phyloP scores from a whole-genome alignment of 2,797 vertebrate genomes.

The Scleropages formosus region DNA sequence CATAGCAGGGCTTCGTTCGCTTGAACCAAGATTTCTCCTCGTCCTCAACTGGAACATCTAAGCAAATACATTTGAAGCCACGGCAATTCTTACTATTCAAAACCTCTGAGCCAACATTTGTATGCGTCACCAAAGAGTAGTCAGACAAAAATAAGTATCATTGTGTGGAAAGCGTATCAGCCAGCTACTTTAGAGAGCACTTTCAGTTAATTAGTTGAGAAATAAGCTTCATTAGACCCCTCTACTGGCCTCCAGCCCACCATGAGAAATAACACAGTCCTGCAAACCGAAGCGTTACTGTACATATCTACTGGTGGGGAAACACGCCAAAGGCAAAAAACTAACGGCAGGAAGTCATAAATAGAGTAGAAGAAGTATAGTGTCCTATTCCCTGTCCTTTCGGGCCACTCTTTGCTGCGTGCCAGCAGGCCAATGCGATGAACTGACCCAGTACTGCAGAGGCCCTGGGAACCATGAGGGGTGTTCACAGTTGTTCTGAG shows the following conservation, averaged over 20 bases:
- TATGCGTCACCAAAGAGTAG: too few species aligned
- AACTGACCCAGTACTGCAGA: too few species aligned
- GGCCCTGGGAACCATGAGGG: neutral
- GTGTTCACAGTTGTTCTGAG: neutral
- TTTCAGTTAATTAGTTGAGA: neutral
- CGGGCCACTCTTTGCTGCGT: neutral
- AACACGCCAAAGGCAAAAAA: neutral
- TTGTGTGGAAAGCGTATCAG: constrained; percentile 16
- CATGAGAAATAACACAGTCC: constrained; percentile 10
- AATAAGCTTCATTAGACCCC: neutral
- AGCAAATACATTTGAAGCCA: neutral
- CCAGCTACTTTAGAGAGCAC: constrained; percentile 4
- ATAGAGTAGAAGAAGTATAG: neutral
- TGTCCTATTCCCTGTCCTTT: neutral
- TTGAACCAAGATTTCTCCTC: constrained; percentile 1
- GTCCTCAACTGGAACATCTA: constrained; percentile 4
- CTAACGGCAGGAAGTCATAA: neutral
- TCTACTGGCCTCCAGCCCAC: neutral
- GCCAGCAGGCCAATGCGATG: neutral
- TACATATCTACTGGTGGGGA: neutral
- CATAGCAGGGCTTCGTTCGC: constrained; percentile 5
- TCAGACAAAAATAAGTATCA: neutral
- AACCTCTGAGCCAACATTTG: neutral
- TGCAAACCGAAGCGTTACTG: constrained; percentile 1
- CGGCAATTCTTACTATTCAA: neutral